Conservation (phyloP, 1,140 invertebrate genomes). For the Elymnias hypermnestra region DNA sequence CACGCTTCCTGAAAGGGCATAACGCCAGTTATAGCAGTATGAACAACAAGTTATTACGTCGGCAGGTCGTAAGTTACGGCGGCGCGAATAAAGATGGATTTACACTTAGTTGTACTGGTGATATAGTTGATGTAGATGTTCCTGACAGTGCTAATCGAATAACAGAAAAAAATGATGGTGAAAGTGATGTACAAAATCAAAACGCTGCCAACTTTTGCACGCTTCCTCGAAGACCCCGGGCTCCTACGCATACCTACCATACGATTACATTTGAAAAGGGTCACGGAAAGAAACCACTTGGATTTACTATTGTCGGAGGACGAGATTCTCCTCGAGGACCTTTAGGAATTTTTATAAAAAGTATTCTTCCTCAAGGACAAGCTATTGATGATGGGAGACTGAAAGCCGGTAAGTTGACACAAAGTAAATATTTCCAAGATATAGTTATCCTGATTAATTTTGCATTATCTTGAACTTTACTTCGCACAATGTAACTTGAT, state of each 20-base stretch:
- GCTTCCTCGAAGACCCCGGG: constrained; percentile 81
- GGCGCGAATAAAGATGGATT: constrained; percentile 61
- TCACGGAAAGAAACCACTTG: constrained; percentile 88
- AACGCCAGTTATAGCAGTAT: constrained; percentile 77
- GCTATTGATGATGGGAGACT: constrained; percentile 90
- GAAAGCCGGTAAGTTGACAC: constrained; percentile 77
- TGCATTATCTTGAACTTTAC: too few species aligned
- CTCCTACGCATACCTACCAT: constrained; percentile 81
- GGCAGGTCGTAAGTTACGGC: constrained; percentile 75
- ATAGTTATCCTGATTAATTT: too few species aligned
- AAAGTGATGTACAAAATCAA: constrained; percentile 62
- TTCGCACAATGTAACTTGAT: constrained; percentile 38
- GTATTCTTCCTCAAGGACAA: constrained; percentile 90
- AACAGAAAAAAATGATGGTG: constrained; percentile 48
- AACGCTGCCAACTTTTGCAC: constrained; percentile 83
- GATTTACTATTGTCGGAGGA: constrained; percentile 95
- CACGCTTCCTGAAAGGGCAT: constrained; percentile 78
- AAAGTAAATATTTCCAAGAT: too few species aligned
- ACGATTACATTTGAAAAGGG: constrained; percentile 90
- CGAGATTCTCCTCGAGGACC: constrained; percentile 91
- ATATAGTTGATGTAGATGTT: constrained; percentile 66
- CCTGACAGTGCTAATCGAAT: constrained; percentile 43
- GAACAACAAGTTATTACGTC: constrained; percentile 76
- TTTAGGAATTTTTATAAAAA: constrained; percentile 94
- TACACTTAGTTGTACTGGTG: constrained; percentile 63